These are phyloP conservation scores for Hyles vespertilio DNA, from an alignment of 1,140 invertebrate genomes.

Conservation along the genomic window DNA sequence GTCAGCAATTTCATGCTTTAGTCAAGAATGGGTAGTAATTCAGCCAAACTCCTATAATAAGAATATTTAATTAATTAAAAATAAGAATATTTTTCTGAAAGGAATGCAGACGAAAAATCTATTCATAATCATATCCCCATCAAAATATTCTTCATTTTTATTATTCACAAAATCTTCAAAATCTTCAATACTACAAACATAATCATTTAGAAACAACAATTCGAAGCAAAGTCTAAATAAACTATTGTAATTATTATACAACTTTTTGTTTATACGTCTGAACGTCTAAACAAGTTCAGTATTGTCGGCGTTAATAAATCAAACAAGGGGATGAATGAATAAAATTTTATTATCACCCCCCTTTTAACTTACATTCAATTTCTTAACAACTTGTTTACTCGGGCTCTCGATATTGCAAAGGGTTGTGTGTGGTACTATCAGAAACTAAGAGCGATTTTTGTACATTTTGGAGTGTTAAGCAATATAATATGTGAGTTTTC, in stretches of 20 bases:
- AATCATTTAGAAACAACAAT: too few relatives aligned
- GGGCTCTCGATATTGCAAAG: slow-evolving; percentile 15
- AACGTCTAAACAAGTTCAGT: slow-evolving; percentile 20
- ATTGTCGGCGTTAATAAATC: slow-evolving; percentile 30
- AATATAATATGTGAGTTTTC: too few relatives aligned
- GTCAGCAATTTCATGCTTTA: too few relatives aligned
- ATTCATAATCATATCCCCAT: too few relatives aligned
- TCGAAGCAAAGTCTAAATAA: not conserved
- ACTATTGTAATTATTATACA: slow-evolving; percentile 14
- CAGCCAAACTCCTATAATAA: too few relatives aligned
- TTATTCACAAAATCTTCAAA: too few relatives aligned
- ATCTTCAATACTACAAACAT: too few relatives aligned
- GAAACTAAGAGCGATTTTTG: not conserved
- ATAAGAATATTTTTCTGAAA: too few relatives aligned
- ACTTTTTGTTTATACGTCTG: slow-evolving; percentile 12
- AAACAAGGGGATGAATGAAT: slow-evolving; percentile 17
- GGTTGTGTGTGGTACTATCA: slow-evolving; percentile 8
- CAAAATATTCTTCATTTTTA: too few relatives aligned
- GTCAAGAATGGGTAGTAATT: too few relatives aligned
- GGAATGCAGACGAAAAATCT: too few relatives aligned
- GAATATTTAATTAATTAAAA: too few relatives aligned
- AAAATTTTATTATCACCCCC: slow-evolving; percentile 26
- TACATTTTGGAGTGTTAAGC: not conserved
- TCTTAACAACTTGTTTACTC: slow-evolving; percentile 35
- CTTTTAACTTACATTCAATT: slow-evolving; percentile 32